These are phyloP conservation scores for Sminthurinus aureus DNA, from an alignment of 2,888 invertebrate genomes.

Conservation along the genomic window DNA sequence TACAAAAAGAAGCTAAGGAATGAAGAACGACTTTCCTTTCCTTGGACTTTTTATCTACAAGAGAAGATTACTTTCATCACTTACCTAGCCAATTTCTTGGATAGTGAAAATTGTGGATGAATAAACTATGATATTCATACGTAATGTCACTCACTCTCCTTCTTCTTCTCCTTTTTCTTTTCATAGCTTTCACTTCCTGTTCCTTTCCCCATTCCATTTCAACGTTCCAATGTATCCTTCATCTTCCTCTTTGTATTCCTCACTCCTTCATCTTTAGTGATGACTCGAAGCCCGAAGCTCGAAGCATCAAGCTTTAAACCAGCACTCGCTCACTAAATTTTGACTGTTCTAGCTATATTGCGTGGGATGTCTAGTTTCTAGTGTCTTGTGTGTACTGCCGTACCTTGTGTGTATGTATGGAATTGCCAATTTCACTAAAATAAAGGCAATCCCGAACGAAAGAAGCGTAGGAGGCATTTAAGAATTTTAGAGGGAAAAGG, in stretches of 20 bases:
- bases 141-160: conserved; percentile 14
- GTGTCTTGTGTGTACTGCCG: not conserved
- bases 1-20: not conserved
- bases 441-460: not conserved
- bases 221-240: not conserved
- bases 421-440: not conserved
- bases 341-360: too few species aligned
- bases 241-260: too few species aligned
- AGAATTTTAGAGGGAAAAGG: too few species aligned
- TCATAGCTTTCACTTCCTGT: conserved; percentile 8
- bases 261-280: not conserved
- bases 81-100: conserved; percentile 37
- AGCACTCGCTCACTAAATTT: not conserved
- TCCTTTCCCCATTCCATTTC: not conserved
- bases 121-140: conserved; percentile 38
- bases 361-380: too few species aligned
- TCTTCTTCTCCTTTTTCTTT: too few species aligned
- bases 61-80: conserved; percentile 40
- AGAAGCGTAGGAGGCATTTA: too few species aligned
- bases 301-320: not conserved
- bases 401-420: not conserved
- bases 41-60: too few species aligned
- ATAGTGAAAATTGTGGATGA: conserved; percentile 29
- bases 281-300: not conserved
- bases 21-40: too few species aligned